phyloP scores from a whole-genome alignment of 2,113 vertebrate genomes.

The Oncorhynchus masou region DNA sequence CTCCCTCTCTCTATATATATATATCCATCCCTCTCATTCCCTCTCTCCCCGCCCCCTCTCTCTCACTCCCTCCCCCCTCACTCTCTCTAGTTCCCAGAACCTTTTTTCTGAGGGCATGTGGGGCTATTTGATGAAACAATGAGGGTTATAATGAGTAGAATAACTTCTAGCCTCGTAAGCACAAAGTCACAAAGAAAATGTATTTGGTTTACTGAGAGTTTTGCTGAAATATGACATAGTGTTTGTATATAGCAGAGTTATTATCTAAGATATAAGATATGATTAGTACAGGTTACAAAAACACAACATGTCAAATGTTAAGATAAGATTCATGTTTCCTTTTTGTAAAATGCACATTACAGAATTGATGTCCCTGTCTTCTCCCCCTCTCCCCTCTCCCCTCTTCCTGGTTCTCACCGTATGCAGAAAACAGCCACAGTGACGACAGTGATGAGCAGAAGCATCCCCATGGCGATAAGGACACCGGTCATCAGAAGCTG shows the following conservation, averaged over 20 bases:
- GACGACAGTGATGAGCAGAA: conserved; percentile 80
- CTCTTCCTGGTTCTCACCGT: conserved; percentile 68
- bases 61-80: too few species aligned
- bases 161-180: conserved; percentile 68
- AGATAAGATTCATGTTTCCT: neutral
- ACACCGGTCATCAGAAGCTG: conserved; percentile 83
- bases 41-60: too few species aligned
- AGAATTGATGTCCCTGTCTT: conserved; percentile 29
- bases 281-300: neutral
- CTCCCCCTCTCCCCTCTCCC: too few species aligned
- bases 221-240: neutral
- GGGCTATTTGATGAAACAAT: conserved; percentile 68
- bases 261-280: neutral
- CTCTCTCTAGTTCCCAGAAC: neutral
- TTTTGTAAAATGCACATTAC: neutral
- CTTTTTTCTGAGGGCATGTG: conserved; percentile 50
- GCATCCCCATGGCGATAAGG: conserved; percentile 78
- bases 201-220: conserved; percentile 41
- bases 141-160: conserved; percentile 60
- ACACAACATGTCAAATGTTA: neutral
- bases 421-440: conserved; percentile 81
- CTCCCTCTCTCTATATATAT: too few species aligned
- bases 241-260: neutral
- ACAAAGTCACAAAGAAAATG: conserved; percentile 35
- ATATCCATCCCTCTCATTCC: too few species aligned